These are phyloP conservation scores for Vombatus ursinus DNA, from an alignment of 2,113 vertebrate species.

Conservation along the genomic window DNA sequence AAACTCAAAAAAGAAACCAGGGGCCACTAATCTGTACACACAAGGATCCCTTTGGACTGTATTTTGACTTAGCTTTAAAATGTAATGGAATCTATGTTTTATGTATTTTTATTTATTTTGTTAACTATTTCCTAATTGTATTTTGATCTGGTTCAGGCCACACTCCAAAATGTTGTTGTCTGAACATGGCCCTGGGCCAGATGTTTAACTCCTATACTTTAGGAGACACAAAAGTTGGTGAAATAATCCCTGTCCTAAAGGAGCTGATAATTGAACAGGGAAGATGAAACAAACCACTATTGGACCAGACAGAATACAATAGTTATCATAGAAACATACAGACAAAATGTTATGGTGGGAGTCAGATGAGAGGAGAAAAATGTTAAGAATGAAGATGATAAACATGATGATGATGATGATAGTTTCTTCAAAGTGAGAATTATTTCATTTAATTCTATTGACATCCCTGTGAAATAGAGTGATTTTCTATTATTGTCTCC, in stretches of 20 bases:
- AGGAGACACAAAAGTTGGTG: neutral
- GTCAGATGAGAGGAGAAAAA: neutral
- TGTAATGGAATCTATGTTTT: neutral
- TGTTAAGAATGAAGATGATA: neutral
- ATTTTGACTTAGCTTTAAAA: neutral
- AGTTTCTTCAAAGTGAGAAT: neutral
- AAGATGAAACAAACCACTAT: neutral
- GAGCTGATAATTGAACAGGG: neutral
- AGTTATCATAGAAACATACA: neutral
- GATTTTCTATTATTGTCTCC: neutral
- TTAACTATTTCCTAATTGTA: neutral
- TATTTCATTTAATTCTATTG: neutral
- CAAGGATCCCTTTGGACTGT: neutral
- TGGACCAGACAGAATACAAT: neutral
- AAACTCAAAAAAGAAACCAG: neutral
- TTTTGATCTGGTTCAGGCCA: neutral
- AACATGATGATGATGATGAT: neutral
- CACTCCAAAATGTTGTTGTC: neutral
- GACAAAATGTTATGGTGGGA: neutral
- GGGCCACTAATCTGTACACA: neutral
- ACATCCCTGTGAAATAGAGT: neutral
- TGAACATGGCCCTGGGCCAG: rapidly evolving
- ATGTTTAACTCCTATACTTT: neutral
- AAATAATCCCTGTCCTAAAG: neutral
- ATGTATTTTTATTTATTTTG: neutral